Percentiles rank a stretch among this genome's conserved stretches.
These are phyloP conservation scores for Agonopterix subpropinquella DNA, from an alignment of 2,888 invertebrate genomes.

Conservation along the genomic window DNA sequence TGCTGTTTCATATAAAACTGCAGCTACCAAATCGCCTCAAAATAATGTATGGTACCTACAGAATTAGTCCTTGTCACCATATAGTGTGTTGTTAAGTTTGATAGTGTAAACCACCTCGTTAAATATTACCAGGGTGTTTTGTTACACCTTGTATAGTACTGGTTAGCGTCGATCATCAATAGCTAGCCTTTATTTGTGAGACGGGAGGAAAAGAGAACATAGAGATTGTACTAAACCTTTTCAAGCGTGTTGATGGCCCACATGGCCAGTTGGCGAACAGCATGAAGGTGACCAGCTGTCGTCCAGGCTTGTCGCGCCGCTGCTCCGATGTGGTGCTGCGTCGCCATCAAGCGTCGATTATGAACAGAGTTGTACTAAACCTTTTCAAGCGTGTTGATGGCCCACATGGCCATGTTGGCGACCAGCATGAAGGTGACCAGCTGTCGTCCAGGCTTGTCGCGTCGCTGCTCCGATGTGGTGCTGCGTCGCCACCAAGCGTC, in stretches of 20 bases:
- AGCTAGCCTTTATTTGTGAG: too few relatives aligned
- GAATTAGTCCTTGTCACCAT: too few relatives aligned
- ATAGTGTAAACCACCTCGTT: too few relatives aligned
- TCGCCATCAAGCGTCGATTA: constrained; percentile 77
- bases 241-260: constrained; percentile 92
- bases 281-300: constrained; percentile 90
- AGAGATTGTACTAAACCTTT: constrained; percentile 36
- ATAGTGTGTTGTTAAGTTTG: too few relatives aligned
- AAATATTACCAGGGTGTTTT: too few relatives aligned
- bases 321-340: constrained; percentile 83
- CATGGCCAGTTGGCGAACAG: constrained; percentile 88
- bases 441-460: constrained; percentile 88
- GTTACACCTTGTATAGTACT: too few relatives aligned
- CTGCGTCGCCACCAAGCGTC: constrained; percentile 86
- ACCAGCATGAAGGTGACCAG: constrained; percentile 89
- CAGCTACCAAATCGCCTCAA: too few relatives aligned
- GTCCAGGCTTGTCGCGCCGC: constrained; percentile 84
- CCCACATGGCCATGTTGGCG: constrained; percentile 90
- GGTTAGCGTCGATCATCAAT: too few relatives aligned
- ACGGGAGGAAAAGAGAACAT: too few relatives aligned
- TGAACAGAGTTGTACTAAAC: constrained; percentile 18
- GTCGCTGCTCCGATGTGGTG: constrained; percentile 80
- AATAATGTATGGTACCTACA: too few relatives aligned
- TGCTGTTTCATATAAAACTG: too few relatives aligned
- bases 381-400: constrained; percentile 87